Evolutionary conservation across 2,797 vertebrate species (phyloP).

Genomic region (Aeoliscus strigatus): DNA sequence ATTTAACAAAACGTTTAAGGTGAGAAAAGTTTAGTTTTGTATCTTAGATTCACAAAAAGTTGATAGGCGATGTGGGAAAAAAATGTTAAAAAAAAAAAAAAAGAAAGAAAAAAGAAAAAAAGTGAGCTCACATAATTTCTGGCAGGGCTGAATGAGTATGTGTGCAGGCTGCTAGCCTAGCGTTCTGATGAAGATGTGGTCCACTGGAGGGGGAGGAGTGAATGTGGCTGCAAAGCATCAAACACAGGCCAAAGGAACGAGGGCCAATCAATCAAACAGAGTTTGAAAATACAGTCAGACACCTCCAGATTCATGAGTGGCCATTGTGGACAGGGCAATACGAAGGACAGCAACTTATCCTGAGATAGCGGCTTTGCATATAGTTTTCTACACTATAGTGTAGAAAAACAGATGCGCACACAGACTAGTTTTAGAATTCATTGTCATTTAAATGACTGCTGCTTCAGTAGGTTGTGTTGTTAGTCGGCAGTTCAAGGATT

Average conservation of each 20-base stretch:
- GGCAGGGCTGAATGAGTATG: slow-evolving; percentile 50
- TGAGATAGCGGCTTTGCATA: too few relatives aligned
- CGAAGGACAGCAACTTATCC: slow-evolving; percentile 16
- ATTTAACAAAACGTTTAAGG: too few relatives aligned
- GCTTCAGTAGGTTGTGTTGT: too few relatives aligned
- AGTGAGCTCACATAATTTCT: slow-evolving; percentile 39
- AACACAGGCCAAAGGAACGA: slow-evolving; percentile 54
- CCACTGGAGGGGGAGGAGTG: slow-evolving; percentile 49
- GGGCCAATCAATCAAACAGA: slow-evolving; percentile 66
- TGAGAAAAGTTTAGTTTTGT: too few relatives aligned
- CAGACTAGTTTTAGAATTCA: neutral
- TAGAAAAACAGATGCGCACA: slow-evolving; percentile 4
- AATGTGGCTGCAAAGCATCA: slow-evolving; percentile 62
- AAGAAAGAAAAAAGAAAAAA: slow-evolving; percentile 5
- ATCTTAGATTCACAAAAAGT: too few relatives aligned
- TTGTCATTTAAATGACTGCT: too few relatives aligned
- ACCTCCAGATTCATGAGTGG: slow-evolving; percentile 61
- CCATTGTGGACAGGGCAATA: slow-evolving; percentile 38
- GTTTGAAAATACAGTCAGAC: slow-evolving; percentile 61
- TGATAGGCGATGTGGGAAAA: slow-evolving; percentile 20
- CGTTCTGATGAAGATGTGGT: slow-evolving; percentile 63
- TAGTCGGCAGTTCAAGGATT: too few relatives aligned
- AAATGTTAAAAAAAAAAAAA: slow-evolving; percentile 6
- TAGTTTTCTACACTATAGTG: too few relatives aligned
- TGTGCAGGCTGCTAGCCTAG: slow-evolving; percentile 54